Conservation (phyloP, 2,113 vertebrate species). For the Cebus imitator region DNA sequence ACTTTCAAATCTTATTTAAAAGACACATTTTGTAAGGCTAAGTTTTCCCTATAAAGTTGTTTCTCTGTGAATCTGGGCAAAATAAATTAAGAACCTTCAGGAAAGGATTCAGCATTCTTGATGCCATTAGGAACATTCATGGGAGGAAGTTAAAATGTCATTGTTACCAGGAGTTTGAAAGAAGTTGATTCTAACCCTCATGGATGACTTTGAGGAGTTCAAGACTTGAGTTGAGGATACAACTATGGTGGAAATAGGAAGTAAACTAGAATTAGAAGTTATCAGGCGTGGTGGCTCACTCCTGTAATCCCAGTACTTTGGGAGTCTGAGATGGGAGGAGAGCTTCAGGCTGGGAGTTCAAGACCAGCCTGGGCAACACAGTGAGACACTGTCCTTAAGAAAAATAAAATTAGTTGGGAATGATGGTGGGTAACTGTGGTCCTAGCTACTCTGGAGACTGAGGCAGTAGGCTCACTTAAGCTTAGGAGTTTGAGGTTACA, state of each 20-base stretch:
- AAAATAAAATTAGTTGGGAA: no score
- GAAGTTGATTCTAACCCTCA: not conserved
- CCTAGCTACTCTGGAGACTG: no score
- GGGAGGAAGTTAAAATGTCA: not conserved
- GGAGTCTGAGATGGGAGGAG: no score
- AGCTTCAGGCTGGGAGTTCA: no score
- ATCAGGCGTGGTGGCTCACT: no score
- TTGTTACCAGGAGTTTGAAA: not conserved
- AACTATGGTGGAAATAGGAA: not conserved
- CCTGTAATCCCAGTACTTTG: no score
- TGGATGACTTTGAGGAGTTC: not conserved
- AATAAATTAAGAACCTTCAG: not conserved
- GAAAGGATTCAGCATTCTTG: not conserved
- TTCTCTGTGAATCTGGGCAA: not conserved
- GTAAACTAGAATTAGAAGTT: not conserved
- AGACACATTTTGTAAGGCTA: not conserved
- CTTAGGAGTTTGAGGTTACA: no score
- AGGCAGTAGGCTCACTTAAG: no score
- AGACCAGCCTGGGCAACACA: no score
- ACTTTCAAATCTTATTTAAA: not conserved
- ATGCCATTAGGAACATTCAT: not conserved
- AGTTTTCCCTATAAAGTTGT: not conserved
- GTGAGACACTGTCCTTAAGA: no score
- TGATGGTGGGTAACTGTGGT: no score
- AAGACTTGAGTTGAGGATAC: not conserved